These are phyloP conservation scores for Phengaris alcon DNA, from an alignment of 2,888 invertebrate genomes.

Conservation along the genomic window DNA sequence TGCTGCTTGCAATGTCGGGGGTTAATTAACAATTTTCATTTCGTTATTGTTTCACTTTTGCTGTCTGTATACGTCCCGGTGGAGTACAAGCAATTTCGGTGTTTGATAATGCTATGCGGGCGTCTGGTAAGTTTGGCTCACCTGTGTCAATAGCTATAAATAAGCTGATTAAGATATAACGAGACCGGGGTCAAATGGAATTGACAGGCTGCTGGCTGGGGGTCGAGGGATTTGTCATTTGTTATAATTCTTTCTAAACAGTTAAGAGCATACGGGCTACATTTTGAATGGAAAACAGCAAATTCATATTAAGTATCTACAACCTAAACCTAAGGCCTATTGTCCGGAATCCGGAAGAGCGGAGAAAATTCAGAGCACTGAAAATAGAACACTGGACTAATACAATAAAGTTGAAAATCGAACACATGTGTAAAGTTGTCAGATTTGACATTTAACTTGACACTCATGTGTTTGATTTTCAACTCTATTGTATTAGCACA, in stretches of 20 bases:
- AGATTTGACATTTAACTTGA: too few relatives aligned
- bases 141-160: constrained; percentile 15
- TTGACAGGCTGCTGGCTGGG: not conserved
- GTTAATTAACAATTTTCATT: not conserved
- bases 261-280: not conserved
- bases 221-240: not conserved
- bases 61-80: not conserved
- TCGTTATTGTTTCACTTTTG: not conserved
- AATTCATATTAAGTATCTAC: too few relatives aligned
- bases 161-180: constrained; percentile 4
- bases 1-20: not conserved
- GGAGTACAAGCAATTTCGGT: not conserved
- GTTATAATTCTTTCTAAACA: not conserved
- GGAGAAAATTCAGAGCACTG: too few relatives aligned
- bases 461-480: too few relatives aligned
- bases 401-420: too few relatives aligned
- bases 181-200: not conserved
- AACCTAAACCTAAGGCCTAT: too few relatives aligned
- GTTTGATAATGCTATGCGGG: constrained; percentile 18
- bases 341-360: too few relatives aligned
- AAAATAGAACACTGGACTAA: too few relatives aligned
- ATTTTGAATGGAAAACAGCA: too few relatives aligned
- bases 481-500: too few relatives aligned
- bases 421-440: too few relatives aligned
- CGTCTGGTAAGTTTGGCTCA: constrained; percentile 10